A percentile compares a stretch with the other conserved stretches of the same genome.
phyloP scores from a whole-genome alignment of 2,113 vertebrate genomes.

The Ptyas mucosa region DNA sequence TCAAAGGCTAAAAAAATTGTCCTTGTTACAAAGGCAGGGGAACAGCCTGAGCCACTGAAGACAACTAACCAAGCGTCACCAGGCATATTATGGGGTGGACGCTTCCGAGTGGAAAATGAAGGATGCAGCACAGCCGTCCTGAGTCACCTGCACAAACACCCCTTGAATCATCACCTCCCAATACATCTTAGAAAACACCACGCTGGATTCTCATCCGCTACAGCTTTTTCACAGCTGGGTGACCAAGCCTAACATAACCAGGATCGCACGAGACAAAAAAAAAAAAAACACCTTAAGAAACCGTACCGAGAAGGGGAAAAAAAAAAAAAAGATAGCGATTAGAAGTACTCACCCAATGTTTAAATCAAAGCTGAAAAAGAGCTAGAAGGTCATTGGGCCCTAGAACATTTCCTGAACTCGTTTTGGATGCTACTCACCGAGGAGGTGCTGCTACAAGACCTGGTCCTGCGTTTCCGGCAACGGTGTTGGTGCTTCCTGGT shows the following conservation, averaged over 20 bases:
- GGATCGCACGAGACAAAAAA: neutral
- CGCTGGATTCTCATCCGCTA: neutral
- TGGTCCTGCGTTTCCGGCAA: slow-evolving; percentile 72
- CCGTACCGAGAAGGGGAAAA: neutral
- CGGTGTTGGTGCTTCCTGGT: slow-evolving; percentile 58
- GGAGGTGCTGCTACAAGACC: slow-evolving; percentile 80
- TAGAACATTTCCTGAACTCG: slow-evolving; percentile 49
- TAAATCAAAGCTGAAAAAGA: slow-evolving; percentile 53
- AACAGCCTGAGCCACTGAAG: neutral
- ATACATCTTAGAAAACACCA: rapidly evolving
- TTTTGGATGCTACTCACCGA: slow-evolving; percentile 78
- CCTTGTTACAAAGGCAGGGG: neutral
- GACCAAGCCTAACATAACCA: neutral
- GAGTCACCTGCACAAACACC: neutral
- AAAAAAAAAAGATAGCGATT: slow-evolving; percentile 23
- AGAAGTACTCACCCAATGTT: slow-evolving; percentile 73
- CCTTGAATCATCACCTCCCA: slow-evolving; percentile 7
- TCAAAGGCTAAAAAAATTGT: neutral
- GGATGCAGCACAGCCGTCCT: neutral
- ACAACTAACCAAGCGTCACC: neutral
- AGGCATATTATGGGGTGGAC: rapidly evolving
- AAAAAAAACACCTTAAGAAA: neutral
- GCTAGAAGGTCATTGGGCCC: slow-evolving; percentile 50
- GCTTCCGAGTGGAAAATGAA: rapidly evolving
- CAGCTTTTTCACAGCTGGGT: neutral